Percentiles rank a stretch among this genome's conserved stretches.
Conservation (phyloP, 2,888 invertebrate genomes). For the Drosophila aldrichi region DNA sequence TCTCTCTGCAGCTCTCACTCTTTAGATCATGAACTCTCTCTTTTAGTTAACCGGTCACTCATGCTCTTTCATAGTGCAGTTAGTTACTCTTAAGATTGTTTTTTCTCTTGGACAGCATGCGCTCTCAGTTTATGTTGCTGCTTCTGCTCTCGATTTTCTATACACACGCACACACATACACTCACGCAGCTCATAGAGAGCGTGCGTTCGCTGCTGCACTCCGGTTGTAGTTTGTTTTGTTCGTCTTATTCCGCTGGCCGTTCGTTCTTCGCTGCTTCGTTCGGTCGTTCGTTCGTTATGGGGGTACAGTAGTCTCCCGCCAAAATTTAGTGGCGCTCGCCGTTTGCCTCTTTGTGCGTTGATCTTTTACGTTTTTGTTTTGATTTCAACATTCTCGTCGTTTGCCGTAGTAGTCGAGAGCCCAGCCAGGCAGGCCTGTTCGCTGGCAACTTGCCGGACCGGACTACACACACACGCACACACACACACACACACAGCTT, state of each 20-base stretch:
- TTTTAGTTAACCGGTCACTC: conserved; percentile 10
- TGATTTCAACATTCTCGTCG: conserved; percentile 78
- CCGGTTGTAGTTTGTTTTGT: conserved; percentile 77
- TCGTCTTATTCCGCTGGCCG: conserved; percentile 66
- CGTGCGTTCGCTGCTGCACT: conserved; percentile 30
- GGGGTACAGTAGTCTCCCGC: conserved; percentile 81
- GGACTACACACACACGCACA: conserved; percentile 48
- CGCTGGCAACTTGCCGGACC: conserved; percentile 61
- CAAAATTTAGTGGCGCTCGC: conserved; percentile 76
- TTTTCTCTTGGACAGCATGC: conserved; percentile 27
- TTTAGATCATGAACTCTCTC: background rate
- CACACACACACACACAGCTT: conserved; percentile 13
- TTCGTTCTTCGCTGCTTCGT: conserved; percentile 9
- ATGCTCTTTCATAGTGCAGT: conserved; percentile 46
- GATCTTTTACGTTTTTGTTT: conserved; percentile 82
- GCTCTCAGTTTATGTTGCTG: conserved; percentile 46
- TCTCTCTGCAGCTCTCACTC: conserved; percentile 5
- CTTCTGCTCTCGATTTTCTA: conserved; percentile 65
- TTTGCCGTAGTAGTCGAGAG: conserved; percentile 49
- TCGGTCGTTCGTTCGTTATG: conserved; percentile 21
- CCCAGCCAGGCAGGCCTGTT: conserved; percentile 22
- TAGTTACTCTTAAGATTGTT: conserved; percentile 34
- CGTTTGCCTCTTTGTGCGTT: conserved; percentile 71
- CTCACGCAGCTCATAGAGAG: background rate
- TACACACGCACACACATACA: conserved; percentile 46